Evolutionary conservation across 53 echinoderm and acorn worm genomes (phyloP).

Genomic region (Henricia sp.): DNA sequence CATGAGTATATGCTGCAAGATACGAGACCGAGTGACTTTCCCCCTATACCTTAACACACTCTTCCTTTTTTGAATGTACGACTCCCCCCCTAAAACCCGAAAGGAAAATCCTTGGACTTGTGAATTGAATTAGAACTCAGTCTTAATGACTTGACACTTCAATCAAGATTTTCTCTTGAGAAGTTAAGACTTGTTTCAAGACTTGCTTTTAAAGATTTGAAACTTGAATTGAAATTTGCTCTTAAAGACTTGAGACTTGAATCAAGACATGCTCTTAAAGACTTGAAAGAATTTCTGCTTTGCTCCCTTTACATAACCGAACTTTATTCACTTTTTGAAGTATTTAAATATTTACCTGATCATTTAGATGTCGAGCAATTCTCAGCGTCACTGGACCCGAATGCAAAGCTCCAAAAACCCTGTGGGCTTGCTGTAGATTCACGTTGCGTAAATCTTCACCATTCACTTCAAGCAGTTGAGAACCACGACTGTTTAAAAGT

Average conservation of each 20-base stretch:
- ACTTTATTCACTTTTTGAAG: not conserved
- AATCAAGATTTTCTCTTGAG: not conserved
- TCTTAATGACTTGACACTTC: too few relatives aligned
- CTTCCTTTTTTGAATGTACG: too few relatives aligned
- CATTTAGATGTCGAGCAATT: conserved; percentile 73
- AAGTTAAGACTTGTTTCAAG: not conserved
- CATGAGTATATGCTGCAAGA: too few relatives aligned
- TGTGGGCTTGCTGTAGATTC: conserved; percentile 77
- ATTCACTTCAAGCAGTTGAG: conserved; percentile 88
- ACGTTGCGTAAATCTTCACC: conserved; percentile 87
- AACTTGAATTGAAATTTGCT: too few relatives aligned
- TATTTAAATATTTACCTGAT: conserved; percentile 75
- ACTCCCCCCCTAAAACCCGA: too few relatives aligned
- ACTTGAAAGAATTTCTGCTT: not conserved
- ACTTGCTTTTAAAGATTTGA: not conserved
- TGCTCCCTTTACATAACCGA: not conserved
- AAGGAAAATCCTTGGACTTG: too few relatives aligned
- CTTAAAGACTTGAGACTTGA: too few relatives aligned
- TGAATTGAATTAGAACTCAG: too few relatives aligned
- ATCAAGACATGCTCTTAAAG: too few relatives aligned
- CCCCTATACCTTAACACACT: too few relatives aligned
- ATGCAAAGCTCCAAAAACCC: conserved; percentile 77
- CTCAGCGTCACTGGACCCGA: conserved; percentile 82
- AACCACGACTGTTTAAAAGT: conserved; percentile 74
- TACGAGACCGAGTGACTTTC: too few relatives aligned